Evolutionary conservation across 2,797 vertebrate species (phyloP).

Genomic region (Acanthiza pusilla): DNA sequence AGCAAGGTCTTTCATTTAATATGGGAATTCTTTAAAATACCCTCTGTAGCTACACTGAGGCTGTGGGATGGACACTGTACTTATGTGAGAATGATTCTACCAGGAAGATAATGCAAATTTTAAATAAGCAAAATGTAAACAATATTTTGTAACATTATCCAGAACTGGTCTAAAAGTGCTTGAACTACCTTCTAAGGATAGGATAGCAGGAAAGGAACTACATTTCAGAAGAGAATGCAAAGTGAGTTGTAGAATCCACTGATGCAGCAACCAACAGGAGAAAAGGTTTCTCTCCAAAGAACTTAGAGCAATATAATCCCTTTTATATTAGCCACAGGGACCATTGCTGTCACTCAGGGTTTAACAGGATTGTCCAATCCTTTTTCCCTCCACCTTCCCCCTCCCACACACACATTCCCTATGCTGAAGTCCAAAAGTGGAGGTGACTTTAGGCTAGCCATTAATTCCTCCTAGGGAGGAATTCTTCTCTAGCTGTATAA

Average conservation of each 20-base stretch:
- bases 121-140: neutral
- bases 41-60: neutral
- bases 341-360: neutral
- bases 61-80: neutral
- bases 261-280: neutral
- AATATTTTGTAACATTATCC: neutral
- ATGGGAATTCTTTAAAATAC: neutral
- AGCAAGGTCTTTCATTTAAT: neutral
- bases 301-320: neutral
- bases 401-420: neutral
- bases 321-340: neutral
- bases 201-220: neutral
- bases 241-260: neutral
- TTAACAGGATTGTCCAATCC: neutral
- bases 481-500: neutral
- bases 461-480: neutral
- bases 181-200: neutral
- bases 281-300: neutral
- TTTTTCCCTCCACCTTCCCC: neutral
- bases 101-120: neutral
- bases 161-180: neutral
- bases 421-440: neutral
- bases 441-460: conserved; percentile 15
- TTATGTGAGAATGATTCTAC: neutral
- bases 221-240: neutral